These are phyloP conservation scores for Panagrolaimus sp. DNA, from an alignment of 1,140 invertebrate species.

Conservation along the genomic window DNA sequence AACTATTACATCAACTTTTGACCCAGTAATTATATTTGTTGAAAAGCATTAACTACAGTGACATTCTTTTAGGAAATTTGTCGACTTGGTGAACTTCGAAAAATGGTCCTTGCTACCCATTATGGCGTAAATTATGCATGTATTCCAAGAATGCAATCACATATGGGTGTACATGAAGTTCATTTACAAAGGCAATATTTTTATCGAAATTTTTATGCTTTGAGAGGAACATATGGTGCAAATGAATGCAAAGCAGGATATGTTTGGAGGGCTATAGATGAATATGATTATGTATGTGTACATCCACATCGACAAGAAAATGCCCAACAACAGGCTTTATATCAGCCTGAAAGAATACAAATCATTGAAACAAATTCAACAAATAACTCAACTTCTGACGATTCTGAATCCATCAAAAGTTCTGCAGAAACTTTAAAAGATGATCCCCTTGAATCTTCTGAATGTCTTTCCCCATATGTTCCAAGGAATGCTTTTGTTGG, in stretches of 20 bases:
- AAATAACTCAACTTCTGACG: neutral
- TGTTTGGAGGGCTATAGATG: constrained; percentile 42
- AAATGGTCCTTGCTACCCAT: constrained; percentile 2
- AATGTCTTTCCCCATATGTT: constrained; percentile 31
- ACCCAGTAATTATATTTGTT: neutral
- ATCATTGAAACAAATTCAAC: neutral
- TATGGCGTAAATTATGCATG: constrained; percentile 24
- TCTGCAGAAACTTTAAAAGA: too few relatives aligned
- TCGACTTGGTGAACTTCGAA: constrained; percentile 11
- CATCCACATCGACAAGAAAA: constrained; percentile 24
- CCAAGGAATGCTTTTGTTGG: constrained; percentile 31
- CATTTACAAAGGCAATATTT: constrained; percentile 30
- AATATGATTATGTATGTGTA: constrained; percentile 52
- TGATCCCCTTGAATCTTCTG: neutral
- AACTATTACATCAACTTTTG: constrained; percentile 23
- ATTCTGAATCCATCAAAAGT: neutral
- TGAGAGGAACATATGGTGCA: constrained; percentile 37
- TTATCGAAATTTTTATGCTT: constrained; percentile 30
- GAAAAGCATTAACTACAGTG: neutral
- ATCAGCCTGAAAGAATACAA: constrained; percentile 20
- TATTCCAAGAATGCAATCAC: constrained; percentile 15
- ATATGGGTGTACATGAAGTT: constrained; percentile 9
- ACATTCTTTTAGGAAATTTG: constrained; percentile 24
- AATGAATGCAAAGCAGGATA: constrained; percentile 37
- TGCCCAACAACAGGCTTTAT: constrained; percentile 15